These are phyloP conservation scores for Eira barbara DNA, from an alignment of 2,113 vertebrate species.

Conservation along the genomic window DNA sequence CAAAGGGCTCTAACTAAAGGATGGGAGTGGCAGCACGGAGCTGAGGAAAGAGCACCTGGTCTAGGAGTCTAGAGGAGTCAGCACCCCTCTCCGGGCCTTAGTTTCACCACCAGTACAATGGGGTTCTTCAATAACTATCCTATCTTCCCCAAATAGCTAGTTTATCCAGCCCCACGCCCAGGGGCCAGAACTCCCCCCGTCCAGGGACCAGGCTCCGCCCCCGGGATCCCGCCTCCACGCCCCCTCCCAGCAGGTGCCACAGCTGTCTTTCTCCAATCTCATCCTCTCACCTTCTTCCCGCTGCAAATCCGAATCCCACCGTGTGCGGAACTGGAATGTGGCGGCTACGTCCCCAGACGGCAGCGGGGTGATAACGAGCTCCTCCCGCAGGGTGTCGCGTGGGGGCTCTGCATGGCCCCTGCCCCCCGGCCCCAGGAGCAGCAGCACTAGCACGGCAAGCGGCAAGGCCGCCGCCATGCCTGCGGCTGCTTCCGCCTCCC, in stretches of 20 bases:
- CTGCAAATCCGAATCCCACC: constrained; percentile 89
- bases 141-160: background rate
- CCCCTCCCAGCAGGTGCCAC: background rate
- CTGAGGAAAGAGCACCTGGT: background rate
- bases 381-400: constrained; percentile 86
- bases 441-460: fast-evolving
- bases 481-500: constrained; percentile 63
- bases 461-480: background rate
- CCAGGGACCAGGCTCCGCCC: background rate
- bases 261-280: background rate
- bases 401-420: background rate
- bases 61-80: background rate
- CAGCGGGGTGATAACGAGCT: constrained; percentile 92
- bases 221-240: background rate
- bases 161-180: background rate
- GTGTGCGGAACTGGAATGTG: constrained; percentile 95
- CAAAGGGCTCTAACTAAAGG: background rate
- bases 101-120: background rate
- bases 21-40: background rate
- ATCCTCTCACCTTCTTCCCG: constrained; percentile 83
- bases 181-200: background rate
- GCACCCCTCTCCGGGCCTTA: background rate
- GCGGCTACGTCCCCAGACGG: constrained; percentile 93
- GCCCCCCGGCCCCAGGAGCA: background rate
- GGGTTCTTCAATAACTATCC: background rate